Base-by-base conservation (phyloP, 2,888 invertebrate genomes). In the Dryobotodes eremita region DNA sequence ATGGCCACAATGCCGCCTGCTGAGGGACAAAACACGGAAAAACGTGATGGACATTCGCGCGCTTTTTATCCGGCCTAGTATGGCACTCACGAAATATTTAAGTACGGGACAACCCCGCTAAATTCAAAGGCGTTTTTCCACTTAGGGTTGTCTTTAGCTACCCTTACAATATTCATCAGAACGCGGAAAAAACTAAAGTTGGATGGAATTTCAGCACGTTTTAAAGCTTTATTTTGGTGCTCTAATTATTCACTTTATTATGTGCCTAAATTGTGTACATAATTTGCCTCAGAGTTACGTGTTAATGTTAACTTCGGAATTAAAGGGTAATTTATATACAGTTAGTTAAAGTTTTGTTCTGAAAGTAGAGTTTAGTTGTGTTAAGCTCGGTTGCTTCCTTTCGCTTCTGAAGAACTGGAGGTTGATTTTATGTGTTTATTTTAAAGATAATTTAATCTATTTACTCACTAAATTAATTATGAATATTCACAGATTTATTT, bases 201-300 rank as follows among this genome's bases (percentile, higher is more conserved):
- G 15, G 20, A 20, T 4, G 5, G 7, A 48, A 72, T 78, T 72
- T 55, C 20, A 48, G 17, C 48, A 70, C 70, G 42, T 66, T 79
- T 68, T n/a, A 20, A 53, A 73, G 53, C 23, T 53, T 23, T 68
- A 64, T 62, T 75, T 80, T 23, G 8, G n/a, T 23, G 26, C 36
- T 68, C 26, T 68, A 83, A 79, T 79, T 8, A 71, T n/a, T 84
- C 6, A 15, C 23, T 15, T 62, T 31, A 73, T 78, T 65, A 70
- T 69, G 26, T 50, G n/a, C n/a, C n/a, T n/a, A 31, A 71, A 84
- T 83, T 71, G 31, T 65, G 17, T 72, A 46, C 50, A 61, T 36
- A 71, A 42, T 83, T 82, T 57, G 7, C 23, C 23, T 77, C 23
- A 53, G 59, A 69, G 7, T 65, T 61, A 72, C 66, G 31, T 68